A percentile compares a stretch with the other conserved stretches of the same genome.
Conservation (phyloP, 2,888 invertebrate genomes). For the Morinoia aosen region DNA sequence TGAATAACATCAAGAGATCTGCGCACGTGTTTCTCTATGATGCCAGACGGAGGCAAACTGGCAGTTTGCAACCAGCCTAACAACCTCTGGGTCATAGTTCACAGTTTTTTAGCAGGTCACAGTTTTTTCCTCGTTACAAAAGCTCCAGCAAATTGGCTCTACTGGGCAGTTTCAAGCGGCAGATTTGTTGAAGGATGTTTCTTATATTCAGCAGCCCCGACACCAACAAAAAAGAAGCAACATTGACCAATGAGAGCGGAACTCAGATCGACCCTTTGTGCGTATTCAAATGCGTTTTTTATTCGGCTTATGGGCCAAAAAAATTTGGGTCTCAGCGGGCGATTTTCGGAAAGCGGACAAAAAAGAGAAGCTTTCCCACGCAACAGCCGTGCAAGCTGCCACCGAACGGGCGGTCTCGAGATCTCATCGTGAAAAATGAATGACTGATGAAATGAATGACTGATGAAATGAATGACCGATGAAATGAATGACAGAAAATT, state of each 20-base stretch:
- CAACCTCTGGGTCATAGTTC: background rate
- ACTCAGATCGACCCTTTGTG: background rate
- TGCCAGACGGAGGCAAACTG: background rate
- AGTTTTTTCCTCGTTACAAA: background rate
- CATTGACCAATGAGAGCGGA: conserved; percentile 15
- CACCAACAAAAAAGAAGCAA: background rate
- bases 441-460: background rate
- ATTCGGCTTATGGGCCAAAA: background rate
- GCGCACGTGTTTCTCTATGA: background rate
- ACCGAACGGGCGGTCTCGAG: background rate
- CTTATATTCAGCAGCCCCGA: background rate
- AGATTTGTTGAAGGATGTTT: background rate
- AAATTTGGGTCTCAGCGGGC: background rate
- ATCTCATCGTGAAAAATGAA: background rate
- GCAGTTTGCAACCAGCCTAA: background rate
- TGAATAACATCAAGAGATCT: background rate
- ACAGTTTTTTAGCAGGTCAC: background rate
- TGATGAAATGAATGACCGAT: background rate
- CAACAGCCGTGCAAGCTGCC: background rate
- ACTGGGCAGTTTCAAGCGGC: background rate
- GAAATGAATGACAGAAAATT: background rate
- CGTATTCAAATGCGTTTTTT: conserved; percentile 13
- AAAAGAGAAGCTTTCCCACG: conserved; percentile 6
- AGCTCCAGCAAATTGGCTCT: background rate
- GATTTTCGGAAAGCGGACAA: background rate